phyloP scores from a whole-genome alignment of 2,888 invertebrate species.

The Apodemia duryi region DNA sequence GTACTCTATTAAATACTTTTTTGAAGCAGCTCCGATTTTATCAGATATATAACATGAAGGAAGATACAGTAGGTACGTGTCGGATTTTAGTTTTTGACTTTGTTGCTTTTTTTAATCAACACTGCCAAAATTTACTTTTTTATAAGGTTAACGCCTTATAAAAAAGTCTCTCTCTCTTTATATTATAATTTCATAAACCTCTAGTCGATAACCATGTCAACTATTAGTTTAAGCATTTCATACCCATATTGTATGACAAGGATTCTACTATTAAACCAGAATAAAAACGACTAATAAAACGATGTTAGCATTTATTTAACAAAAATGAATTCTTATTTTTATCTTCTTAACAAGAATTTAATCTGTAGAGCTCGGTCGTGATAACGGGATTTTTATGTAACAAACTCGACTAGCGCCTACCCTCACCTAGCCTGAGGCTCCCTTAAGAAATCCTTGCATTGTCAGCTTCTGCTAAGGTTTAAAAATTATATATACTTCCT shows the following conservation, averaged over 20 bases:
- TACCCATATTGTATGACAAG: neutral
- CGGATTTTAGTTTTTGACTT: too few species aligned
- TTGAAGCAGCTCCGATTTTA: too few species aligned
- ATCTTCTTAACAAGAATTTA: constrained; percentile 78
- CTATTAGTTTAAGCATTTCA: too few species aligned
- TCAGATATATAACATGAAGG: too few species aligned
- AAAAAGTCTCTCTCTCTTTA: too few species aligned
- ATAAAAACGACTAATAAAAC: constrained; percentile 26
- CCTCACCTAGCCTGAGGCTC: constrained; percentile 74
- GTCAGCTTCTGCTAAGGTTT: constrained; percentile 68
- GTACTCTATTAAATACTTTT: too few species aligned
- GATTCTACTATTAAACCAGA: neutral
- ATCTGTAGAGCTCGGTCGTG: constrained; percentile 75
- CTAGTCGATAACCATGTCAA: too few species aligned
- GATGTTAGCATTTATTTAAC: constrained; percentile 64
- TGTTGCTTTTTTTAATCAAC: too few species aligned
- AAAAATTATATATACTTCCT: constrained; percentile 61
- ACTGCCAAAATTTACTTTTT: too few species aligned
- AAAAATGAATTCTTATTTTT: constrained; percentile 73
- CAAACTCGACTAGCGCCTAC: constrained; percentile 74
- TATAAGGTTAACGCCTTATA: too few species aligned
- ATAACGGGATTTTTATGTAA: constrained; percentile 78
- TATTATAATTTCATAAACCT: too few species aligned
- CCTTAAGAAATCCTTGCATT: constrained; percentile 68
- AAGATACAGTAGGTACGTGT: too few species aligned